Conservation (phyloP, 1,140 invertebrate genomes). For the Cyphomyrmex costatus region DNA sequence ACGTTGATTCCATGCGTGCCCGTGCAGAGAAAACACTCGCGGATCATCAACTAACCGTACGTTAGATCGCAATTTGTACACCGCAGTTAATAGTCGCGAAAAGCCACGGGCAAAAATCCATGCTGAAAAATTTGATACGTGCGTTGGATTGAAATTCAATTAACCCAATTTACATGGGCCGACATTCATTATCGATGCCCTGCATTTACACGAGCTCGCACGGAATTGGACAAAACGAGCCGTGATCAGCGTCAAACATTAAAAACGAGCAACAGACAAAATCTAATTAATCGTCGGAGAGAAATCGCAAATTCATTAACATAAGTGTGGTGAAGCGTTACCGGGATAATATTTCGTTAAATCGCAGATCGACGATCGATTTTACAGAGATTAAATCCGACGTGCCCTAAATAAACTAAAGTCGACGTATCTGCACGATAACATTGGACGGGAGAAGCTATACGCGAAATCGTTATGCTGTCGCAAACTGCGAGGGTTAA, state of each 20-base stretch:
- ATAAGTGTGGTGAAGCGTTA: slow-evolving; percentile 12
- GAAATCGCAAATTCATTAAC: slow-evolving; percentile 67
- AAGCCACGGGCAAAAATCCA: slow-evolving; percentile 44
- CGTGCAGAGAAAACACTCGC: neutral
- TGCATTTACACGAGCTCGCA: neutral
- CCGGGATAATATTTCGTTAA: slow-evolving; percentile 39
- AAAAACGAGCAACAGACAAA: slow-evolving; percentile 65
- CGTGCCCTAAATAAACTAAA: slow-evolving; percentile 36
- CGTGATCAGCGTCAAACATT: slow-evolving; percentile 53
- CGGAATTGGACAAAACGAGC: slow-evolving; percentile 39
- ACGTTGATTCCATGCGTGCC: neutral
- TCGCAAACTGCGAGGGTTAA: slow-evolving; percentile 51
- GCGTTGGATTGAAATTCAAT: slow-evolving; percentile 42
- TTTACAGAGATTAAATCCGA: slow-evolving; percentile 48
- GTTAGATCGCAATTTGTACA: slow-evolving; percentile 25
- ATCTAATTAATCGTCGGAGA: slow-evolving; percentile 67
- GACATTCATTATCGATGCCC: slow-evolving; percentile 64
- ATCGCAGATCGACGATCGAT: slow-evolving; percentile 54
- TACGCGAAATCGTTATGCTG: neutral
- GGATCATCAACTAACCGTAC: neutral
- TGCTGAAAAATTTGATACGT: slow-evolving; percentile 31
- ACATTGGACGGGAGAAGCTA: neutral
- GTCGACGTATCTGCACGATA: slow-evolving; percentile 36
- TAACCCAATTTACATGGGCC: slow-evolving; percentile 59
- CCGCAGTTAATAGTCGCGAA: slow-evolving; percentile 49